These are phyloP conservation scores for Spodoptera exigua DNA, from an alignment of 2,888 invertebrate genomes.

Conservation along the genomic window DNA sequence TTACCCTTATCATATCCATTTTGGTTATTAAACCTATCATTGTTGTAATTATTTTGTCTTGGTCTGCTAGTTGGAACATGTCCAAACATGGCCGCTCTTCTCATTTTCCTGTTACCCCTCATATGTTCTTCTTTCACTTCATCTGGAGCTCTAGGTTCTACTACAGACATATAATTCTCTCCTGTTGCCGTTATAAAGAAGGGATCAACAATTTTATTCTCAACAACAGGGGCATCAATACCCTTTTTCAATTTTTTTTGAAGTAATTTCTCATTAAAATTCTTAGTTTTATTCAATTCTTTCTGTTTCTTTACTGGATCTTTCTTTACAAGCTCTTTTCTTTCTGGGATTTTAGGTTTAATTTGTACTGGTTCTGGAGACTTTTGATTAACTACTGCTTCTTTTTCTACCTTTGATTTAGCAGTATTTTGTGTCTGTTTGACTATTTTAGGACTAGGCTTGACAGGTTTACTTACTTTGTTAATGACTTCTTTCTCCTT, in stretches of 20 bases:
- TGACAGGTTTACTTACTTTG: conserved; percentile 6
- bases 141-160: conserved; percentile 82
- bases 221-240: conserved; percentile 49
- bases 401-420: conserved; percentile 10
- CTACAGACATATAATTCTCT: conserved; percentile 83
- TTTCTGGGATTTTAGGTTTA: conserved; percentile 22
- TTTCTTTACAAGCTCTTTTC: conserved; percentile 65
- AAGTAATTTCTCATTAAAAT: conserved; percentile 78
- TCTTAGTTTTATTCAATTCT: conserved; percentile 77
- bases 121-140: conserved; percentile 82
- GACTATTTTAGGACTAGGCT: conserved; percentile 15
- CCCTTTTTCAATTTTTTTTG: conserved; percentile 77
- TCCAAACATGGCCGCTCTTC: conserved; percentile 85
- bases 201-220: conserved; percentile 80
- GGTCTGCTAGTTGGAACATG: conserved; percentile 76
- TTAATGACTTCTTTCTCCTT: conserved; percentile 3
- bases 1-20: conserved; percentile 58
- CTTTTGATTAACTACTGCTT: not conserved
- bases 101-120: conserved; percentile 80
- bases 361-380: conserved; percentile 14
- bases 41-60: conserved; percentile 58
- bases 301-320: conserved; percentile 69
- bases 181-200: conserved; percentile 85
- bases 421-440: conserved; percentile 14
- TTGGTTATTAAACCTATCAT: conserved; percentile 50